These are phyloP conservation scores for Tribolium madens DNA, from an alignment of 1,140 invertebrate species.

Conservation along the genomic window DNA sequence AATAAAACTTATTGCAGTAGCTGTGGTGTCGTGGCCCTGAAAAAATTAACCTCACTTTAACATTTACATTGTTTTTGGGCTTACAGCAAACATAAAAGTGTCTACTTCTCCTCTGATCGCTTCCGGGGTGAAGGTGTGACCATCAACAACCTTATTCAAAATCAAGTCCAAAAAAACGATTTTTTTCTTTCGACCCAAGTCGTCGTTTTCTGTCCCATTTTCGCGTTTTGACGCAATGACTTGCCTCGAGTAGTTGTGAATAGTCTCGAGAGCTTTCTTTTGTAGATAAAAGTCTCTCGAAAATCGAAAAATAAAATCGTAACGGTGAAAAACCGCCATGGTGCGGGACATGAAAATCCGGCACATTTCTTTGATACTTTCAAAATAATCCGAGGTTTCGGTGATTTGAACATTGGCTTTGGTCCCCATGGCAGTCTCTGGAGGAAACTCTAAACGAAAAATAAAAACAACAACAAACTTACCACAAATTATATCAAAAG, in stretches of 20 bases:
- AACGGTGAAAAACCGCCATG: constrained; percentile 61
- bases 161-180: constrained; percentile 82
- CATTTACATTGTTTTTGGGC: neutral
- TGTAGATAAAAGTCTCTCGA: constrained; percentile 59
- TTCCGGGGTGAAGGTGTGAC: constrained; percentile 70
- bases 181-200: constrained; percentile 67
- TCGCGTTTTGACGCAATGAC: constrained; percentile 59
- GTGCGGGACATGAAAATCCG: constrained; percentile 63
- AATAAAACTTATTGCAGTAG: constrained; percentile 71
- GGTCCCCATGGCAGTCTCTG: constrained; percentile 78
- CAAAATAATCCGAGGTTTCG: constrained; percentile 78
- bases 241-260: constrained; percentile 76
- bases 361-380: constrained; percentile 73
- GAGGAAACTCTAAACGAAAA: constrained; percentile 37
- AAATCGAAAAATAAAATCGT: constrained; percentile 47
- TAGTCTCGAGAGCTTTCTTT: constrained; percentile 69
- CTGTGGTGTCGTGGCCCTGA: constrained; percentile 77
- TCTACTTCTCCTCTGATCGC: constrained; percentile 87
- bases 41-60: constrained; percentile 66
- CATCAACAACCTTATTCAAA: constrained; percentile 72
- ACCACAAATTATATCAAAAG: constrained; percentile 84
- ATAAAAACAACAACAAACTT: constrained; percentile 52
- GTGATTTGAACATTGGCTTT: constrained; percentile 77
- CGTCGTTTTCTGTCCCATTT: constrained; percentile 53
- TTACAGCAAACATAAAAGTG: constrained; percentile 86